Evolutionary conservation across 2,113 vertebrate genomes (phyloP).

Genomic region (Phocoena sinus): DNA sequence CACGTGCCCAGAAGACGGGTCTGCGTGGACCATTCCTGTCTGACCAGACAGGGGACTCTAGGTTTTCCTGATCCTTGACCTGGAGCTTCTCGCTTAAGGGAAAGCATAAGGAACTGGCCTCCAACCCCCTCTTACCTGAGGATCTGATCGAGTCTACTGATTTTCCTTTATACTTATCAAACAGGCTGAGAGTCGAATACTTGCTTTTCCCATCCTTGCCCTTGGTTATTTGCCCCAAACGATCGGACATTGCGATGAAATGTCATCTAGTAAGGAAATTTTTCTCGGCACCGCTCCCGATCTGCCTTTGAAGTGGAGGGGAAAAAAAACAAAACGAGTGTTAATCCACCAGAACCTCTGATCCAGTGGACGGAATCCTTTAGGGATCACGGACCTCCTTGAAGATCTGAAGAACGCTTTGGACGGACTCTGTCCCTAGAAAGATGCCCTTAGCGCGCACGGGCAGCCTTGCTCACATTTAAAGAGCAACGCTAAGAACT

Average conservation of each 20-base stretch:
- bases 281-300: constrained; percentile 93
- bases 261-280: constrained; percentile 99
- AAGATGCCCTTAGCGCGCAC: neutral
- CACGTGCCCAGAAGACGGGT: neutral
- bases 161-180: constrained; percentile 99
- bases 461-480: neutral
- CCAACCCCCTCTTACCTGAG: constrained; percentile 85
- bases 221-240: constrained; percentile 99
- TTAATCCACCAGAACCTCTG: neutral
- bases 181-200: constrained; percentile 99
- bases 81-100: neutral
- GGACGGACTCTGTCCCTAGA: neutral
- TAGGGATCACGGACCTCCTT: neutral
- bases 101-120: rapidly evolving
- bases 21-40: neutral
- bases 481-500: neutral
- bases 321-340: neutral
- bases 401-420: neutral
- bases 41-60: neutral
- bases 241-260: constrained; percentile 99
- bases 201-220: constrained; percentile 99
- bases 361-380: neutral
- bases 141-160: constrained; percentile 98
- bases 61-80: neutral
- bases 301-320: constrained; percentile 83